These are phyloP conservation scores for Takifugu bimaculatus DNA, from an alignment of 2,113 vertebrate species.

Conservation along the genomic window DNA sequence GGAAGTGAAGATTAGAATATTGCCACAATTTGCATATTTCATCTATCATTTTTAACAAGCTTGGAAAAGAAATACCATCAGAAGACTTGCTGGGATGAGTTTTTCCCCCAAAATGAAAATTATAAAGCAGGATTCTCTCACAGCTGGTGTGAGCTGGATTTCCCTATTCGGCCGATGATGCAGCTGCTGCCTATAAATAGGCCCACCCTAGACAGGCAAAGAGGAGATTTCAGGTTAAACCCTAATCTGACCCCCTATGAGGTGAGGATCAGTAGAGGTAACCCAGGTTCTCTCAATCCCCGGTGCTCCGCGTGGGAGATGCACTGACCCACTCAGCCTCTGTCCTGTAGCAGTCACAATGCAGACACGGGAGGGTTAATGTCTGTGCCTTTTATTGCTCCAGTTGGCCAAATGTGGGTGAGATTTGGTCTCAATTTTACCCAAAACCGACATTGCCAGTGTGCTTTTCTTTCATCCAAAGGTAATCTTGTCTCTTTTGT, in stretches of 20 bases:
- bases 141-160: constrained; percentile 47
- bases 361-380: constrained; percentile 32
- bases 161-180: constrained; percentile 56
- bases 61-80: background rate
- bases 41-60: constrained; percentile 6
- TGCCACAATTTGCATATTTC: background rate
- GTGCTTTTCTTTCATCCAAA: constrained; percentile 65
- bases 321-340: constrained; percentile 8
- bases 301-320: no score
- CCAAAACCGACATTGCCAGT: constrained; percentile 53
- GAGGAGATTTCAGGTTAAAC: constrained; percentile 58
- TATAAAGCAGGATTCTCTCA: constrained; percentile 45
- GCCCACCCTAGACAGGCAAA: constrained; percentile 42
- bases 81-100: constrained; percentile 17
- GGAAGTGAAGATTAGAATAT: constrained; percentile 6
- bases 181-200: constrained; percentile 73
- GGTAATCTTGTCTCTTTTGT: constrained; percentile 55
- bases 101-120: constrained; percentile 16
- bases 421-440: constrained; percentile 25
- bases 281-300: background rate
- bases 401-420: constrained; percentile 37
- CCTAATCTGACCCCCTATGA: constrained; percentile 56
- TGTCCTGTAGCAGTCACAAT: constrained; percentile 24
- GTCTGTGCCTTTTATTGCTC: constrained; percentile 52
- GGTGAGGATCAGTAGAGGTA: constrained; percentile 42